These are phyloP conservation scores for Melanargia galathea DNA, from an alignment of 2,888 invertebrate species.

Conservation along the genomic window DNA sequence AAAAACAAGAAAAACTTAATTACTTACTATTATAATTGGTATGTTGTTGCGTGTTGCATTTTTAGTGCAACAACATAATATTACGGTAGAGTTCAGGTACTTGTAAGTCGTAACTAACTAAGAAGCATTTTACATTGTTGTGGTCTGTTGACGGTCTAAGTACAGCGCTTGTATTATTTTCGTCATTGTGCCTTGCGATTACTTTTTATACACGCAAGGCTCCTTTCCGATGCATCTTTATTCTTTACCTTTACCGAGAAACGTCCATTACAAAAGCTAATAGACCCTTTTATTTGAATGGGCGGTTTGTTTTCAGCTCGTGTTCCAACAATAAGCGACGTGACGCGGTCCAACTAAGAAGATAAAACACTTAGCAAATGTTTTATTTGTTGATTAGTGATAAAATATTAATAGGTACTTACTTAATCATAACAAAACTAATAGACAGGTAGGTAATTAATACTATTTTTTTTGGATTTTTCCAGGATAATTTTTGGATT, in stretches of 20 bases:
- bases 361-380: background rate
- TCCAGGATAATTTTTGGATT: too few relatives aligned
- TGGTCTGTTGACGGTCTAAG: constrained; percentile 9
- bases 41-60: constrained; percentile 15
- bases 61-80: constrained; percentile 9
- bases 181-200: constrained; percentile 30
- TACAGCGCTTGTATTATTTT: constrained; percentile 30
- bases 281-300: constrained; percentile 27
- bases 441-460: too few relatives aligned
- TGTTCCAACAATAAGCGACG: constrained; percentile 22
- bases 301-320: constrained; percentile 22
- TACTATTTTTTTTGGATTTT: too few relatives aligned
- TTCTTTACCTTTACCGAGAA: constrained; percentile 35
- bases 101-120: too few relatives aligned
- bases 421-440: too few relatives aligned
- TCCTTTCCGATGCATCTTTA: constrained; percentile 27
- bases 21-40: background rate
- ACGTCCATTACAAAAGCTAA: constrained; percentile 38
- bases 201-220: constrained; percentile 30
- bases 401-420: too few relatives aligned
- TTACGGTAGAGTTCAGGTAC: constrained; percentile 13
- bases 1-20: constrained; percentile 14
- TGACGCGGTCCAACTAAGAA: constrained; percentile 17
- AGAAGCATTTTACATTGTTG: constrained; percentile 28
- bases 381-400: background rate